phyloP scores from a whole-genome alignment of 1,140 invertebrate genomes.

The Macrosteles quadrilineatus region DNA sequence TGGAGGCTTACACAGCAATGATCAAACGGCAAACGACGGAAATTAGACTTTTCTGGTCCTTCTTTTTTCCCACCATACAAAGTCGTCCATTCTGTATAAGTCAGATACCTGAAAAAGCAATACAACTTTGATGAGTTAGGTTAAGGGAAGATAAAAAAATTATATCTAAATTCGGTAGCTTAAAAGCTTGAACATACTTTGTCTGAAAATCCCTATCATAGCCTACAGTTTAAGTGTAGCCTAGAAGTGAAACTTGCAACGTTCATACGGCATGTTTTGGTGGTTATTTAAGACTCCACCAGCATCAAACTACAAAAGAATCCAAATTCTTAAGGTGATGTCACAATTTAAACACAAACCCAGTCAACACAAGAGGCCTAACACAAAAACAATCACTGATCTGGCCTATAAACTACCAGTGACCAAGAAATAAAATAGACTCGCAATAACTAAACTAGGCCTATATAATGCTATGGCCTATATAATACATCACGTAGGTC shows the following conservation, averaged over 20 bases:
- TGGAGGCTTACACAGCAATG: slow-evolving; percentile 92
- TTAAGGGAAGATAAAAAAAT: slow-evolving; percentile 32
- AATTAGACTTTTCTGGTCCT: slow-evolving; percentile 73
- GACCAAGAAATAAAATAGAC: too few relatives aligned
- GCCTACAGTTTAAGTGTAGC: neutral
- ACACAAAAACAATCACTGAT: too few relatives aligned
- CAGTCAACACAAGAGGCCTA: too few relatives aligned
- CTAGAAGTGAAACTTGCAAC: neutral
- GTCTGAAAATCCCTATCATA: neutral
- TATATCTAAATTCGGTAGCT: slow-evolving; percentile 14
- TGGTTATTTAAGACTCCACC: neutral
- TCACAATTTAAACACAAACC: too few relatives aligned
- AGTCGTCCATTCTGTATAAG: slow-evolving; percentile 94
- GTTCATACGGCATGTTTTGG: neutral
- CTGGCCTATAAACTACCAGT: too few relatives aligned
- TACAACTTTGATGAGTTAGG: too few relatives aligned
- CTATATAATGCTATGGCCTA: too few relatives aligned
- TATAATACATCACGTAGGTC: too few relatives aligned
- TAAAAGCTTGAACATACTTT: neutral
- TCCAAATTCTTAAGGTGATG: too few relatives aligned
- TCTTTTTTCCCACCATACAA: slow-evolving; percentile 91
- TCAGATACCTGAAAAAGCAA: slow-evolving; percentile 83
- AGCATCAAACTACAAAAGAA: too few relatives aligned
- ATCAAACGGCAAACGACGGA: slow-evolving; percentile 89
- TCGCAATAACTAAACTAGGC: too few relatives aligned